These are phyloP conservation scores for Peromyscus melanophrys DNA, from an alignment of 2,797 vertebrate species.

Conservation along the genomic window DNA sequence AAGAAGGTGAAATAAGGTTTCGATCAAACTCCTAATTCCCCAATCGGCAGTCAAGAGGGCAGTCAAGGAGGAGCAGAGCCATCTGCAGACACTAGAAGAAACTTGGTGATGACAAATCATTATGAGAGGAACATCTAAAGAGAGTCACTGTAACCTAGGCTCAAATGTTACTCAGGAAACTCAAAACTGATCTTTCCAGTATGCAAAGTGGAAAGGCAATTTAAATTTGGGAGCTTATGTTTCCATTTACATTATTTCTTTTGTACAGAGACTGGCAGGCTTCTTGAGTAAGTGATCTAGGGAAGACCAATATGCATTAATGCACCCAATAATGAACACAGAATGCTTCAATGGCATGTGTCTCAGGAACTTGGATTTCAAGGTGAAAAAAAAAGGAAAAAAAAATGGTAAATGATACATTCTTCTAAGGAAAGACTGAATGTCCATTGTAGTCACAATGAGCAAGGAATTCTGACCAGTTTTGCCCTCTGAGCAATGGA, in stretches of 20 bases:
- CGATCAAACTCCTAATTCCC: constrained; percentile 76
- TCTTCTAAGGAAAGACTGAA: background rate
- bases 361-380: constrained; percentile 18
- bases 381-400: background rate
- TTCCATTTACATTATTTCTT: constrained; percentile 23
- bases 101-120: constrained; percentile 47
- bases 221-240: constrained; percentile 58
- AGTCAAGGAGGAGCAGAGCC: constrained; percentile 20
- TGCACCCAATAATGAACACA: constrained; percentile 39
- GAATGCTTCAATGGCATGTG: background rate
- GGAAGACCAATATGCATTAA: background rate
- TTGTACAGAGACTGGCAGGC: background rate
- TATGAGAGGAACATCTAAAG: constrained; percentile 32
- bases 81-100: constrained; percentile 35
- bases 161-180: constrained; percentile 62
- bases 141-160: constrained; percentile 54
- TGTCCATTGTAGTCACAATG: background rate
- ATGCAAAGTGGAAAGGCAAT: constrained; percentile 73
- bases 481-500: background rate
- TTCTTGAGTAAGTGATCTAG: constrained; percentile 47
- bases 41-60: constrained; percentile 75
- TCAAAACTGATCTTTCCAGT: constrained; percentile 53
- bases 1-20: constrained; percentile 75
- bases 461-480: background rate
- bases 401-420: background rate